These are phyloP conservation scores for Diorhabda sublineata DNA, from an alignment of 1,140 invertebrate genomes.

Conservation along the genomic window DNA sequence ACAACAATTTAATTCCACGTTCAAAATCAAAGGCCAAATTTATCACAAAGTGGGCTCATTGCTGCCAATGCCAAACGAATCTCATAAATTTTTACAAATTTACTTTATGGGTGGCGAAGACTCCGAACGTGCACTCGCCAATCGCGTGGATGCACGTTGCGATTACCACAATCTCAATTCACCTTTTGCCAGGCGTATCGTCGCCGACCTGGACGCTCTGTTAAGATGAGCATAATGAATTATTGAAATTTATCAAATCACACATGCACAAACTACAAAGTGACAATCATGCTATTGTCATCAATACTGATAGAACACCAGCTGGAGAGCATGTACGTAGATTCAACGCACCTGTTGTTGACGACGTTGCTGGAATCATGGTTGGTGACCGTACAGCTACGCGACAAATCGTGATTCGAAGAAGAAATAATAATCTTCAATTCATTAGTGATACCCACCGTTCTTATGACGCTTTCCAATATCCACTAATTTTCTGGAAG, in stretches of 20 bases:
- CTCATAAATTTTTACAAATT: too few species aligned
- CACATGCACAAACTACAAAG: constrained; percentile 24
- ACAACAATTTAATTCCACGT: too few species aligned
- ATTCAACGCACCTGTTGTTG: constrained; percentile 38
- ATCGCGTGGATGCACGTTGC: constrained; percentile 19
- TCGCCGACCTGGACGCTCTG: constrained; percentile 20
- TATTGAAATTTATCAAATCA: constrained; percentile 24
- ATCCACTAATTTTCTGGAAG: constrained; percentile 50
- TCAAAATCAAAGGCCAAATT: too few species aligned
- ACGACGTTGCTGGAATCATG: constrained; percentile 36
- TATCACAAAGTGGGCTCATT: too few species aligned
- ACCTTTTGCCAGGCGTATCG: constrained; percentile 27
- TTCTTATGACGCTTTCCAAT: constrained; percentile 50
- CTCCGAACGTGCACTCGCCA: constrained; percentile 10
- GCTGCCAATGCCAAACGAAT: too few species aligned
- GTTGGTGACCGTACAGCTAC: constrained; percentile 30
- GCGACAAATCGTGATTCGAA: constrained; percentile 35
- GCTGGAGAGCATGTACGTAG: constrained; percentile 35
- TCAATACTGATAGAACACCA: constrained; percentile 15
- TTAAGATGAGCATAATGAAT: constrained; percentile 30
- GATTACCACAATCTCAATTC: constrained; percentile 22
- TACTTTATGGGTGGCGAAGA: constrained; percentile 43
- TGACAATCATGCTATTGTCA: constrained; percentile 15
- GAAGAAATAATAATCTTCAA: constrained; percentile 39
- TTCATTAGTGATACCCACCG: constrained; percentile 47